Evolutionary conservation across 2,888 invertebrate genomes (phyloP).

Genomic region (Syrista parreyssii): DNA sequence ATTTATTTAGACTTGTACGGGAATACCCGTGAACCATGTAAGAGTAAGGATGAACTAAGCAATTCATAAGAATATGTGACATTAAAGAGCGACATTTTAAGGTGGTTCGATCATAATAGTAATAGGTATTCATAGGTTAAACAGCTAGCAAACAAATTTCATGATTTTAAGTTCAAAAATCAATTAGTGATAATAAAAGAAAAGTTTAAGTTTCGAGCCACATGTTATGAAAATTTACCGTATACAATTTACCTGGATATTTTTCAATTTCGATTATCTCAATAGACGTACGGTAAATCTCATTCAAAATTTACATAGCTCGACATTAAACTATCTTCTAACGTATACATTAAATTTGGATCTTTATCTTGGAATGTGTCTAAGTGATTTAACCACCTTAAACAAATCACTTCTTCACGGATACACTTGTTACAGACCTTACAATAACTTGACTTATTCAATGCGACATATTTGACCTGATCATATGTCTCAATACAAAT

Average conservation of each 20-base stretch:
- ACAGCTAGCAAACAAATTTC: neutral
- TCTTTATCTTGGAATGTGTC: neutral
- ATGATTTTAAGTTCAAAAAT: neutral
- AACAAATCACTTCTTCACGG: neutral
- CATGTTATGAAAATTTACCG: neutral
- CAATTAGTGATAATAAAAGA: neutral
- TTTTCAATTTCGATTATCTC: neutral
- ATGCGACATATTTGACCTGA: neutral
- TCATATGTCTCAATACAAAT: neutral
- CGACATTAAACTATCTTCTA: neutral
- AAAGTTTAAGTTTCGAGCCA: neutral
- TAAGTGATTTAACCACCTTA: neutral
- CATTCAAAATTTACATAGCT: neutral
- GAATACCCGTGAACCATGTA: neutral
- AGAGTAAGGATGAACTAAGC: neutral
- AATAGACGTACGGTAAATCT: neutral
- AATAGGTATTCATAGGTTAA: neutral
- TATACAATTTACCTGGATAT: neutral
- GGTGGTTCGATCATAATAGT: neutral
- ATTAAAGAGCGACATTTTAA: neutral
- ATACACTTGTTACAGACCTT: neutral
- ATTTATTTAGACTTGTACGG: neutral
- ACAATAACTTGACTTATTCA: neutral
- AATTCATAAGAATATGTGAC: neutral
- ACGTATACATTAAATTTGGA: neutral